phyloP scores from a whole-genome alignment of 2,888 invertebrate genomes.

The Panopea generosa region DNA sequence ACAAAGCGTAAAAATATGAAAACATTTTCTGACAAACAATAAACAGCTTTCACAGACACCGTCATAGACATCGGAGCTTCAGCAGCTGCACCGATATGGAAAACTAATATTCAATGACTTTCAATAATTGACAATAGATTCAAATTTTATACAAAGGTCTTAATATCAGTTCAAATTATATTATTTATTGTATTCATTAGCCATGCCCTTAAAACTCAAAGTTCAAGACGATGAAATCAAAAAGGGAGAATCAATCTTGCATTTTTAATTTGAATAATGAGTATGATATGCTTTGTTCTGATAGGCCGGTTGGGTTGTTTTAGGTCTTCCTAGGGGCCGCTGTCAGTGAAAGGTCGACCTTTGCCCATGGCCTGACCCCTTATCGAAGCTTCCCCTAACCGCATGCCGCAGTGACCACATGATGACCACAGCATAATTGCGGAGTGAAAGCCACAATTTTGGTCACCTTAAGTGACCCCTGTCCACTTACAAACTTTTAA shows the following conservation, averaged over 20 bases:
- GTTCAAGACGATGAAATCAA: conserved; percentile 63
- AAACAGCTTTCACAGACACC: background rate
- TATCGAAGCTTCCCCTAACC: conserved; percentile 56
- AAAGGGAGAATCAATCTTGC: conserved; percentile 62
- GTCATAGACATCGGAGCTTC: conserved; percentile 22
- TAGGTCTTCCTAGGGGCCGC: conserved; percentile 44
- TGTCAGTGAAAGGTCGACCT: conserved; percentile 66
- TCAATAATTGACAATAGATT: conserved; percentile 53
- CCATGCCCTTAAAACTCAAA: conserved; percentile 45
- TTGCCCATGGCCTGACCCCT: conserved; percentile 65
- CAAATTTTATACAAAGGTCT: conserved; percentile 55
- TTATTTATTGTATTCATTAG: conserved; percentile 60
- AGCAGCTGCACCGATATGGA: conserved; percentile 52
- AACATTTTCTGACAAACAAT: background rate
- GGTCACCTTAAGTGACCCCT: conserved; percentile 59
- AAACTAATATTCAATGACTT: conserved; percentile 50
- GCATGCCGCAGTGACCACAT: conserved; percentile 60
- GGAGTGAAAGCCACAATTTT: conserved; percentile 59
- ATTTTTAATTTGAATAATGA: conserved; percentile 69
- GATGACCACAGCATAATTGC: conserved; percentile 65
- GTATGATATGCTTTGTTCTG: conserved; percentile 60
- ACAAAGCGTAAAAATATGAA: conserved; percentile 7
- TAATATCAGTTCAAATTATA: conserved; percentile 60
- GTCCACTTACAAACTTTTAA: conserved; percentile 52
- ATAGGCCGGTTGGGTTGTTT: conserved; percentile 47